Conservation (phyloP, 1,140 invertebrate species). For the Papilio polytes region DNA sequence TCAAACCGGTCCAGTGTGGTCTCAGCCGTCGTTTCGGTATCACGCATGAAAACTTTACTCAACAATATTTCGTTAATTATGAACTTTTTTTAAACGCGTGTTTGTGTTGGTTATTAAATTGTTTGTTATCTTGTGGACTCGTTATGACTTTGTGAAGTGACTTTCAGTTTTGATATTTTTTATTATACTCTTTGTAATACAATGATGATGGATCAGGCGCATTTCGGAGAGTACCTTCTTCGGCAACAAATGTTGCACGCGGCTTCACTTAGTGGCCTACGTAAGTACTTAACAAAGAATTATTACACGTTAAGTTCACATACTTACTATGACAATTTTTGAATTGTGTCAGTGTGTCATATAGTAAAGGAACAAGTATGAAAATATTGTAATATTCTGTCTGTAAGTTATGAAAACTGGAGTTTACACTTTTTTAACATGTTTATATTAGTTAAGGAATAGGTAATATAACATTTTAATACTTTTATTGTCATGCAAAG, state of each 20-base stretch:
- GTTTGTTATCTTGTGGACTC: conserved; percentile 43
- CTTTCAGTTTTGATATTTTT: conserved; percentile 48
- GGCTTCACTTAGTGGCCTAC: conserved; percentile 72
- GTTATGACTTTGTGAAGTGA: conserved; percentile 68
- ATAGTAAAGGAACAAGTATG: background rate
- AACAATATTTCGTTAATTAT: conserved; percentile 63
- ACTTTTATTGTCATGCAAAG: background rate
- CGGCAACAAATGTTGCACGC: conserved; percentile 81
- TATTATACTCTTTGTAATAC: conserved; percentile 46
- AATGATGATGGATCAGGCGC: conserved; percentile 81
- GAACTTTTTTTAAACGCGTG: conserved; percentile 61
- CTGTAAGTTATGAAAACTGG: background rate
- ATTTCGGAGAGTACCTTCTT: conserved; percentile 78
- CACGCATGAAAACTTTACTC: conserved; percentile 55
- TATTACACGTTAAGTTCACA: background rate
- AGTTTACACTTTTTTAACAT: background rate
- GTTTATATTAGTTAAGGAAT: background rate
- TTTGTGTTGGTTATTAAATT: conserved; percentile 46
- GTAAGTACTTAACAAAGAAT: conserved; percentile 57
- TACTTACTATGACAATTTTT: background rate
- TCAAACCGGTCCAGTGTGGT: conserved; percentile 66
- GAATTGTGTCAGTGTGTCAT: background rate
- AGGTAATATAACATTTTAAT: background rate
- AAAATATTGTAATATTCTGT: background rate
- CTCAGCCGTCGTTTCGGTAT: conserved; percentile 66